Percentiles rank a stretch among this genome's conserved stretches.
phyloP scores from a whole-genome alignment of 2,113 vertebrate species.

The Collichthys lucidus region DNA sequence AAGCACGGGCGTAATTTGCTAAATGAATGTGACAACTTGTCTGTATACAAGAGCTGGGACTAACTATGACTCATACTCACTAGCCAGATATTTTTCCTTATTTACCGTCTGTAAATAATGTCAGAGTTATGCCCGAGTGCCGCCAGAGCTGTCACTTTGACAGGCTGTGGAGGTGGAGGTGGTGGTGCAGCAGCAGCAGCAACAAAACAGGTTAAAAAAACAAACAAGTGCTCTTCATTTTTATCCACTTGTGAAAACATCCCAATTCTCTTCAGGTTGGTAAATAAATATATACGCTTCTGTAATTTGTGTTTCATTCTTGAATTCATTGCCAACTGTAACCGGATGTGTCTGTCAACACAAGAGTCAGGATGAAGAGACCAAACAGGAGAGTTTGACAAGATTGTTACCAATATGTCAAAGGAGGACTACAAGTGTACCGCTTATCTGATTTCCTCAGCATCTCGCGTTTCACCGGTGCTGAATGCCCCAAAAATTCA shows the following conservation, averaged over 20 bases:
- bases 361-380: conserved; percentile 59
- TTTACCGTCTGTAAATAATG: conserved; percentile 75
- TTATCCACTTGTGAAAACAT: conserved; percentile 45
- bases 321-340: conserved; percentile 45
- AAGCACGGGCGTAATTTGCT: conserved; percentile 62
- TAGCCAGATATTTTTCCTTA: conserved; percentile 66
- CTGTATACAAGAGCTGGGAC: conserved; percentile 70
- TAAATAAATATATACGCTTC: conserved; percentile 36
- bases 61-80: conserved; percentile 71
- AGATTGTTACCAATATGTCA: conserved; percentile 55
- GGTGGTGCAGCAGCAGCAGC: conserved; percentile 46
- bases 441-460: conserved; percentile 54
- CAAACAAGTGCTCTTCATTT: conserved; percentile 63
- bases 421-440: conserved; percentile 22
- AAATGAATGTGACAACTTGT: conserved; percentile 78
- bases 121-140: conserved; percentile 61
- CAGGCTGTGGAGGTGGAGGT: conserved; percentile 65
- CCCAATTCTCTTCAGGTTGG: conserved; percentile 33
- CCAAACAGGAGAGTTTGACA: conserved; percentile 46
- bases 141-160: conserved; percentile 74
- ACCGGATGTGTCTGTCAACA: conserved; percentile 58
- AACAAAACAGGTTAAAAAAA: conserved; percentile 68
- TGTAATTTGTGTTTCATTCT: conserved; percentile 57
- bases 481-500: conserved; percentile 20
- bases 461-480: conserved; percentile 39